A percentile compares a stretch with the other conserved stretches of the same genome.
phyloP scores from a whole-genome alignment of 2,797 vertebrate species.

The Enteromius thamalakanensis region DNA sequence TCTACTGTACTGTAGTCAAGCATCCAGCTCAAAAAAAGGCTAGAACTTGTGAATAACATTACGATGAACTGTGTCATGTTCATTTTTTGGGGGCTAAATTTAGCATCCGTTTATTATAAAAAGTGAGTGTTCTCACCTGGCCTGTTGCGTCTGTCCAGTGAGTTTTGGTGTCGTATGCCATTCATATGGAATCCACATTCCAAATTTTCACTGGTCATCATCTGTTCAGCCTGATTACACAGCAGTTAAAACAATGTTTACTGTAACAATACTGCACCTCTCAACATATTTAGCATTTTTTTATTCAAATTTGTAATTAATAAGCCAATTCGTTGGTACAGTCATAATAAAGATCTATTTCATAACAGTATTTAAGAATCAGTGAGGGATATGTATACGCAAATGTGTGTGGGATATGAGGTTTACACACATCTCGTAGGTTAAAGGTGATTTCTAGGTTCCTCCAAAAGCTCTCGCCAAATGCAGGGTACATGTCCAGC shows the following conservation, averaged over 20 bases:
- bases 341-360: not conserved
- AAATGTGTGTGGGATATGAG: not conserved
- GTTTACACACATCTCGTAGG: slow-evolving; percentile 88
- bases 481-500: slow-evolving; percentile 91
- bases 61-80: not conserved
- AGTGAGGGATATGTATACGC: not conserved
- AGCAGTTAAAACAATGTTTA: slow-evolving; percentile 39
- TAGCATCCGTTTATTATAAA: not conserved
- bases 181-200: slow-evolving; percentile 74
- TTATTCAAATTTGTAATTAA: not conserved
- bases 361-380: not conserved
- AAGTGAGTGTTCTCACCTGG: slow-evolving; percentile 76
- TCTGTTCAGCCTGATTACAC: slow-evolving; percentile 80
- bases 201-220: slow-evolving; percentile 79
- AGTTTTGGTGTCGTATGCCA: slow-evolving; percentile 72
- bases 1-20: not conserved
- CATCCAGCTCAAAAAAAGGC: not conserved
- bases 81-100: not conserved
- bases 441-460: slow-evolving; percentile 95
- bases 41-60: not conserved
- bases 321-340: not conserved
- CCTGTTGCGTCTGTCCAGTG: slow-evolving; percentile 79
- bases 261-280: not conserved
- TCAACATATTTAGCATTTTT: not conserved
- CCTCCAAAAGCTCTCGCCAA: slow-evolving; percentile 94